phyloP scores from a whole-genome alignment of 2,113 vertebrate genomes.

The Falco punctatus region DNA sequence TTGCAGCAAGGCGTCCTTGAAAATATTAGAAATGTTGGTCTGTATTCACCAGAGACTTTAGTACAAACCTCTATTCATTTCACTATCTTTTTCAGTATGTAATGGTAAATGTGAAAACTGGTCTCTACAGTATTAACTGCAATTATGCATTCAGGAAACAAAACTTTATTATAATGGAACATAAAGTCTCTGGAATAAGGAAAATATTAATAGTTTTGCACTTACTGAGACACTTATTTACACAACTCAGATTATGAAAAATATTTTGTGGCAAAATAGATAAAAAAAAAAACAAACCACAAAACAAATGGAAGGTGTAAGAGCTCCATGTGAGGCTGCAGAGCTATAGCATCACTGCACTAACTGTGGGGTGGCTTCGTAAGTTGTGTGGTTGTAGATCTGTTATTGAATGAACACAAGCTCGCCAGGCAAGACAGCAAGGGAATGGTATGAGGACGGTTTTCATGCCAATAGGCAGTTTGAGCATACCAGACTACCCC shows the following conservation, averaged over 20 bases:
- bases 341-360: background rate
- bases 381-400: rapidly evolving
- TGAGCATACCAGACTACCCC: background rate
- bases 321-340: rapidly evolving
- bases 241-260: background rate
- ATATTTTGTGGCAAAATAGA: background rate
- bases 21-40: background rate
- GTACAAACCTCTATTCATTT: background rate
- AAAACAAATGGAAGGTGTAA: background rate
- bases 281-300: background rate
- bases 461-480: background rate
- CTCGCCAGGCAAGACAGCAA: background rate
- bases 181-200: background rate
- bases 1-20: background rate
- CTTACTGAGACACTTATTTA: background rate
- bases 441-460: background rate
- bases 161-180: background rate
- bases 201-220: background rate
- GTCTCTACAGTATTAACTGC: background rate
- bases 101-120: background rate
- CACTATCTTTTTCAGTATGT: background rate
- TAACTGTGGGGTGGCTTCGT: rapidly evolving
- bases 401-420: background rate
- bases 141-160: background rate
- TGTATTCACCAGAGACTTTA: background rate